These are phyloP conservation scores for Lasiommata megera DNA, from an alignment of 2,888 invertebrate species.

Conservation along the genomic window DNA sequence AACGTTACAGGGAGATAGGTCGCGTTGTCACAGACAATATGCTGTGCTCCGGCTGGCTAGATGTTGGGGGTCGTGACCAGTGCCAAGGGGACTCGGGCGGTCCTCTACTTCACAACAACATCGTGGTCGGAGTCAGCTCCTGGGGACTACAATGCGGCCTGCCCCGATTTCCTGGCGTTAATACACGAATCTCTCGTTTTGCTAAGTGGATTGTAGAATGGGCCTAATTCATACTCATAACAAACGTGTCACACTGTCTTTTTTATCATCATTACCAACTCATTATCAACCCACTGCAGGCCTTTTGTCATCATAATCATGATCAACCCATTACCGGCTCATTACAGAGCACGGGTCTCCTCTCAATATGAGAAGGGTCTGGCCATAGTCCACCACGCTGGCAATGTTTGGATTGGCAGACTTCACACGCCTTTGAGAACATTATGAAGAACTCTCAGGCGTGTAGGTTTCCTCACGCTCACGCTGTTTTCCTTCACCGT, in stretches of 20 bases:
- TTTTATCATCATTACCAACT: no score
- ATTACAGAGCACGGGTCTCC: no score
- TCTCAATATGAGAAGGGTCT: no score
- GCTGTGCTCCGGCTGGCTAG: constrained; percentile 56
- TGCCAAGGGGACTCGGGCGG: constrained; percentile 61
- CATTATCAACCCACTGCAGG: no score
- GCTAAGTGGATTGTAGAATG: constrained; percentile 49
- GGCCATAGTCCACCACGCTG: no score
- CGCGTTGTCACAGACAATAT: constrained; percentile 46
- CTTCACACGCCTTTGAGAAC: no score
- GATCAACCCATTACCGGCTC: no score
- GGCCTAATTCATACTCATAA: constrained; percentile 33
- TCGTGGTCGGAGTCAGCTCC: constrained; percentile 42
- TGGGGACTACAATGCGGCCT: constrained; percentile 45
- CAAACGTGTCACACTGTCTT: background rate
- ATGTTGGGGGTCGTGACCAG: constrained; percentile 59
- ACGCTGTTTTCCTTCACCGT: no score
- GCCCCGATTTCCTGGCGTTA: constrained; percentile 42
- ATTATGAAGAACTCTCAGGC: no score
- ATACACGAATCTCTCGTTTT: constrained; percentile 47
- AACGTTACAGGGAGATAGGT: constrained; percentile 38
- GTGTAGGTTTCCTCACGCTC: no score
- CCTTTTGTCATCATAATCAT: no score
- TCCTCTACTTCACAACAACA: constrained; percentile 52
- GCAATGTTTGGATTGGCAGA: no score